phyloP scores from a whole-genome alignment of 2,113 vertebrate genomes.

The Actenoides hombroni region DNA sequence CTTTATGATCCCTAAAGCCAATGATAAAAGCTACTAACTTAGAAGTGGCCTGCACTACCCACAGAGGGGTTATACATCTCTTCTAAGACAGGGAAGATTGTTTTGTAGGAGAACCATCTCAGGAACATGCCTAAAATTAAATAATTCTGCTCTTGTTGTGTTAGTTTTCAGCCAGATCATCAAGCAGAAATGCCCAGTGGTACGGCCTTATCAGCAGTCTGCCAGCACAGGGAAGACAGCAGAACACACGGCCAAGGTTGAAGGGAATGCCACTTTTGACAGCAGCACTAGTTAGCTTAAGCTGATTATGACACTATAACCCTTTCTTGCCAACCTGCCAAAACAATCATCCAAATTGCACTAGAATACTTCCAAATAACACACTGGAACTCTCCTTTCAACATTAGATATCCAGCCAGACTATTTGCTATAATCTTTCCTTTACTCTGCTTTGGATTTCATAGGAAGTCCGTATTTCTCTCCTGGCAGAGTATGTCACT shows the following conservation, averaged over 20 bases:
- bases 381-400: background rate
- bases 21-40: background rate
- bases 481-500: background rate
- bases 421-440: background rate
- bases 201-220: rapidly evolving
- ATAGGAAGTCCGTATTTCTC: background rate
- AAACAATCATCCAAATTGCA: background rate
- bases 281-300: background rate
- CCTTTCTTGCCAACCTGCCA: background rate
- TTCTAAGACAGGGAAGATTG: background rate
- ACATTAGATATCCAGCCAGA: background rate
- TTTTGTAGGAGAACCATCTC: background rate
- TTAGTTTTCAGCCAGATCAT: background rate
- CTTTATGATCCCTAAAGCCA: background rate
- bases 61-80: background rate
- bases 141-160: background rate
- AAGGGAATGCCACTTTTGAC: background rate
- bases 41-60: background rate
- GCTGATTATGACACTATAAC: background rate
- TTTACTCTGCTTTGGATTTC: background rate
- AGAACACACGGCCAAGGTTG: background rate
- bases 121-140: background rate
- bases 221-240: background rate
- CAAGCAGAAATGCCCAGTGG: background rate
- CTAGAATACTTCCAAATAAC: background rate